Conservation (phyloP, 2,797 vertebrate species). For the Xenops minutus region DNA sequence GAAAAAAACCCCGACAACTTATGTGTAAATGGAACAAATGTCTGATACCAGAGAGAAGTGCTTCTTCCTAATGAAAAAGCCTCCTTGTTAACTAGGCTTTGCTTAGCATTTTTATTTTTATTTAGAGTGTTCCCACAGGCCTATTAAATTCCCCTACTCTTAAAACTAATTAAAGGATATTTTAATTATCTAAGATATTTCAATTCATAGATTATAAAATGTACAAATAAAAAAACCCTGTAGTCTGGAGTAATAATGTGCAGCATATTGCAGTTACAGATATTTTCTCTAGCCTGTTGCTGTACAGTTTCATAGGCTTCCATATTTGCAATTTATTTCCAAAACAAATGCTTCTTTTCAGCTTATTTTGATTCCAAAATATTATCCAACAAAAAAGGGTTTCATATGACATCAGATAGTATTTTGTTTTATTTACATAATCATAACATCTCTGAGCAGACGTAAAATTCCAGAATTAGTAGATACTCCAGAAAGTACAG, state of each 20-base stretch:
- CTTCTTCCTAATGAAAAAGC: not conserved
- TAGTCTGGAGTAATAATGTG: not conserved
- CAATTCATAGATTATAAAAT: constrained; percentile 11
- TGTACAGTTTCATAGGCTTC: constrained; percentile 1
- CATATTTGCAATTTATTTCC: not conserved
- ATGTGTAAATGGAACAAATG: not conserved
- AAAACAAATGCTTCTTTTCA: constrained; percentile 6
- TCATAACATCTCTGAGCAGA: not conserved
- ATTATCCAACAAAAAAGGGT: not conserved
- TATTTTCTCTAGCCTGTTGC: constrained; percentile 15
- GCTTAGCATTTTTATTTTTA: constrained; percentile 36
- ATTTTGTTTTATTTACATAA: not conserved
- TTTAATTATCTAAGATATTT: constrained; percentile 31
- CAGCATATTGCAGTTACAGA: constrained; percentile 10
- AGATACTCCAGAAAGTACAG: not conserved
- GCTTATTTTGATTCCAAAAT: not conserved
- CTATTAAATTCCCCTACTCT: constrained; percentile 24
- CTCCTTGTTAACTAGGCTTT: constrained; percentile 26
- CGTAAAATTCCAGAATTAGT: not conserved
- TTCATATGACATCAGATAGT: not conserved
- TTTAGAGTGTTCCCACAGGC: constrained; percentile 15
- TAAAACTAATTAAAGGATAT: constrained; percentile 46
- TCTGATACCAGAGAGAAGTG: not conserved
- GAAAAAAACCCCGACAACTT: not conserved
- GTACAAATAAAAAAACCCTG: not conserved